A percentile compares a stretch with the other conserved stretches of the same genome.
Evolutionary conservation across 2,797 vertebrate species (phyloP).

Genomic region (Euthynnus affinis): DNA sequence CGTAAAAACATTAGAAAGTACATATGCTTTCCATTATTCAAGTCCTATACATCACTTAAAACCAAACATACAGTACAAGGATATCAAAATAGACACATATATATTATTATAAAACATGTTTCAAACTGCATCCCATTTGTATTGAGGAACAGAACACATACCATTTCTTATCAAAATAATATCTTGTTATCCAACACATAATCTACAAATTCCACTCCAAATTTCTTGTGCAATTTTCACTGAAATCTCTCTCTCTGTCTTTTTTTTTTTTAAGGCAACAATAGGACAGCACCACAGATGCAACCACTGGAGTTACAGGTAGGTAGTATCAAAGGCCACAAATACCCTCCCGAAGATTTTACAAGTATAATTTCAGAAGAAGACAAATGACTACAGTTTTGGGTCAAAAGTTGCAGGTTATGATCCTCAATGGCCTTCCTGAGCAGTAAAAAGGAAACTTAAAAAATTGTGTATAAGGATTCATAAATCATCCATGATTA

Average conservation of each 20-base stretch:
- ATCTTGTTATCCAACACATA: conserved; percentile 51
- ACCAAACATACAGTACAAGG: conserved; percentile 60
- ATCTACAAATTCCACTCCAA: conserved; percentile 52
- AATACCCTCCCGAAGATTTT: conserved; percentile 48
- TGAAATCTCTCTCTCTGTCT: conserved; percentile 55
- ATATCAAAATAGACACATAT: conserved; percentile 77
- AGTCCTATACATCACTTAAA: conserved; percentile 52
- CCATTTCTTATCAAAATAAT: conserved; percentile 72
- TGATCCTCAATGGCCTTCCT: conserved; percentile 73
- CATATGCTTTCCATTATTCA: conserved; percentile 41
- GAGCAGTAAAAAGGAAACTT: conserved; percentile 70
- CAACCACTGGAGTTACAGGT: conserved; percentile 76
- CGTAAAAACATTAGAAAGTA: conserved; percentile 61
- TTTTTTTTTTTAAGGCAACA: conserved; percentile 79
- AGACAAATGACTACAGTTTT: conserved; percentile 59
- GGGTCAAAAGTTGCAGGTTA: conserved; percentile 66
- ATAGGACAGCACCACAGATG: conserved; percentile 82
- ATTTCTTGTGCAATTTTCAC: conserved; percentile 74
- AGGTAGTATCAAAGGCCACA: conserved; percentile 80
- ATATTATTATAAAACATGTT: conserved; percentile 74
- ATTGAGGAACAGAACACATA: conserved; percentile 48
- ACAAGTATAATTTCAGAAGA: conserved; percentile 65
- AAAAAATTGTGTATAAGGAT: conserved; percentile 54
- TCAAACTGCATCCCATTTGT: conserved; percentile 52
- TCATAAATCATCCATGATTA: conserved; percentile 54